Evolutionary conservation across 2,113 vertebrate genomes (phyloP).

Genomic region (Sceloporus tristichus): DNA sequence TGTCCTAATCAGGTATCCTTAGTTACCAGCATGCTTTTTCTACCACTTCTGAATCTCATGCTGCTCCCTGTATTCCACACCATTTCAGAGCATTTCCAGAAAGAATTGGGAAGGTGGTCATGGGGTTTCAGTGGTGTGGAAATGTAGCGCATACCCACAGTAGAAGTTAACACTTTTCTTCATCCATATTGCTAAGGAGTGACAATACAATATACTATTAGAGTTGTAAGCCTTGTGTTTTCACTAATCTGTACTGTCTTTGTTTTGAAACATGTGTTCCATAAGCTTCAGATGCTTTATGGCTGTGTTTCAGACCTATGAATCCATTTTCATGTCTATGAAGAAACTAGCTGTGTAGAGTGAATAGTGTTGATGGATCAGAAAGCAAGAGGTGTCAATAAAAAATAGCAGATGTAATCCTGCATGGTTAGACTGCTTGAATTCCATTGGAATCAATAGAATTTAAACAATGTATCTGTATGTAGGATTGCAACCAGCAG

Average conservation of each 20-base stretch:
- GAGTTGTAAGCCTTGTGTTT: slow-evolving; percentile 54
- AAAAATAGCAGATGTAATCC: neutral
- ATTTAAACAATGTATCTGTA: slow-evolving; percentile 21
- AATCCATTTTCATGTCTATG: slow-evolving; percentile 32
- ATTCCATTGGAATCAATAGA: slow-evolving; percentile 21
- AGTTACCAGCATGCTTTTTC: neutral
- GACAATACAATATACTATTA: neutral
- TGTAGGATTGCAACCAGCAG: slow-evolving; percentile 12
- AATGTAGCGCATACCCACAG: neutral
- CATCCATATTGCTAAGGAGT: neutral
- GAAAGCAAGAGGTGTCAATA: slow-evolving; percentile 39
- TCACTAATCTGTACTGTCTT: slow-evolving; percentile 53
- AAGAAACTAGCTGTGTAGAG: slow-evolving; percentile 41
- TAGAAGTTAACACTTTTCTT: neutral
- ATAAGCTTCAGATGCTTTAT: slow-evolving; percentile 46
- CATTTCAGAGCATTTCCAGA: neutral
- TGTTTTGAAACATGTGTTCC: slow-evolving; percentile 70
- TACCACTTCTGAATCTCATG: rapidly evolving
- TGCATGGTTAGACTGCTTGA: neutral
- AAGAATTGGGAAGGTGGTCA: neutral
- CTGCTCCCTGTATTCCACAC: rapidly evolving
- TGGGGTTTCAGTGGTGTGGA: neutral
- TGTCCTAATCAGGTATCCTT: neutral
- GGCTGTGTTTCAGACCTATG: slow-evolving; percentile 54
- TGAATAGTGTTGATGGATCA: slow-evolving; percentile 13